Base-by-base conservation (phyloP, 1,140 invertebrate species). In the Megathymus violae region DNA sequence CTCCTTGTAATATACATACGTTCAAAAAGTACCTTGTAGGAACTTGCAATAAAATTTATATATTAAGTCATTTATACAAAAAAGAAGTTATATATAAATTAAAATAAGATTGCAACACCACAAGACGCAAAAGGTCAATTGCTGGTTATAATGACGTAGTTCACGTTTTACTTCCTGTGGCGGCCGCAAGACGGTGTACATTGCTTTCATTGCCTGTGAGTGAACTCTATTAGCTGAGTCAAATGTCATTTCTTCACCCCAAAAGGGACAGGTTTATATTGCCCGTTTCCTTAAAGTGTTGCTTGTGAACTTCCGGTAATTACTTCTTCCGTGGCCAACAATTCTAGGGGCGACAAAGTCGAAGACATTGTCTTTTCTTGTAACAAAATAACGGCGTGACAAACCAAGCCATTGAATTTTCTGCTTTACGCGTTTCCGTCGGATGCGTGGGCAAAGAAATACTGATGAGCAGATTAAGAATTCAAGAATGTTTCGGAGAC, bases 231-330 rank as follows among this genome's bases (percentile, higher is more conserved):
- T 88, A 78, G 78, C 71, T 60, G 76, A 84, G 81, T 86, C 83
- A 90, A 90, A 88, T 90, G 88, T 88, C 88, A 88, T 74, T 77
- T 65, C 74, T 82, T 77, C 75, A 80, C 85, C 85, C 85, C 74
- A 67, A 82, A n/a, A 74, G 70, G 64, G 71, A 74, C 70, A 73
- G 63, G 71, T 66, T 78, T 74, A 76, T 82, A 85, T 85, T 83
- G 68, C 76, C 72, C 75, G 77, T 79, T 85, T 89, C 82, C 86
- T 88, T 82, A 77, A 71, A 78, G 72, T 76, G 68, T 66, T 74
- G 65, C 73, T 63, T 68, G 76, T 66, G 31, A 80, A 79, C 72
- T 89, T 91, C 88, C 88, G 82, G 86, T 67, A 86, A 91, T 91
- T 89, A 91, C 73, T 69, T 78, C 76, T 89, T 89, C 86, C 88